Evolutionary conservation across 2,797 vertebrate species (phyloP).

Genomic region (Oreortyx pictus): DNA sequence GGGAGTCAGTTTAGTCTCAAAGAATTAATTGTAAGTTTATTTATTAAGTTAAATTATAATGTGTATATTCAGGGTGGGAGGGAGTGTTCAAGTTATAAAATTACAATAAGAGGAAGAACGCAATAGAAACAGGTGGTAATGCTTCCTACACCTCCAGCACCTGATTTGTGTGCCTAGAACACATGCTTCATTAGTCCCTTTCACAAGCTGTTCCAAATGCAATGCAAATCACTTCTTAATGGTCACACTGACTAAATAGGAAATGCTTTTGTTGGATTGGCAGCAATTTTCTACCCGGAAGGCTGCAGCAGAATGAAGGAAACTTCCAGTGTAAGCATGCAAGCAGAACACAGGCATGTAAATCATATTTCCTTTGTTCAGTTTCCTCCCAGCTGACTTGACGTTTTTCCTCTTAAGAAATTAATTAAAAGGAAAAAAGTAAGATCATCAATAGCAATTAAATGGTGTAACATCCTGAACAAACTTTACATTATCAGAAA

Average conservation of each 20-base stretch:
- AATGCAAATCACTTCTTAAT: conserved; percentile 76
- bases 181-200: conserved; percentile 68
- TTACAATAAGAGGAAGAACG: not conserved
- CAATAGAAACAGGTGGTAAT: not conserved
- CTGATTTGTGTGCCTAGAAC: conserved; percentile 65
- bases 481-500: not conserved
- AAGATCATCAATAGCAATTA: not conserved
- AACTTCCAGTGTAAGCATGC: not conserved
- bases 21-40: not conserved
- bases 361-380: not conserved
- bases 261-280: conserved; percentile 58
- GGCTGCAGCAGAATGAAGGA: not conserved
- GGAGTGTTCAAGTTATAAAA: not conserved
- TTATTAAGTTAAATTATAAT: not conserved
- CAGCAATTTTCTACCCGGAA: not conserved
- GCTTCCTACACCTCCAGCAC: conserved; percentile 36
- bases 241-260: conserved; percentile 67
- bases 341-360: not conserved
- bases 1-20: not conserved
- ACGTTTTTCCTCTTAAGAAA: not conserved
- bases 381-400: not conserved
- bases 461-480: not conserved
- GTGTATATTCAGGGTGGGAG: not conserved
- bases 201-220: conserved; percentile 53
- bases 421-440: not conserved